Base-by-base conservation (phyloP, 2,797 vertebrate species). In the Rhodeus uyekii region DNA sequence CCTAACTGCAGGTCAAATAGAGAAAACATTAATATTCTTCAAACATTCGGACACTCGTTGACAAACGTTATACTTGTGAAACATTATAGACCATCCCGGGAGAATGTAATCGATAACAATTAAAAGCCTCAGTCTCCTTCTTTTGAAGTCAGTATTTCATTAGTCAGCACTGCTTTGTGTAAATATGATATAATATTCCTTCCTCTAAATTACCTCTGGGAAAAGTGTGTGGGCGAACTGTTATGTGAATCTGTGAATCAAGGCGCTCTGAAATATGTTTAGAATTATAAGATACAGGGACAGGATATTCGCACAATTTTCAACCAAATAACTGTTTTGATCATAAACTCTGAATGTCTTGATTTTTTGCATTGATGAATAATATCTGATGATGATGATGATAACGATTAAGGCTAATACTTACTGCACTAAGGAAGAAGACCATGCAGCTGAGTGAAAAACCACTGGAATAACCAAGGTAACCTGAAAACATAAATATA, bases 371-470 rank as follows among this genome's bases (percentile, higher is more conserved):
- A 34, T 3, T 34, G 8, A 44, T 24, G 27, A 46, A n/a, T 32
- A 32, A 44, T 44, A 68, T 72, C 69, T 18, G 13, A 61, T 61
- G 9, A 60, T 27, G 42, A 58, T 5, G 8, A 67, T 12, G 39
- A 65, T 64, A 14, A 27, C n/a, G 8, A 55, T n/a, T 19, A 68
- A 39, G 19, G 29, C 14, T 27, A 48, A 13, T 61, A 95, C 98
- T 95, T 94, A 99, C 98, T 32, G 96, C 96, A 67, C 92, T 91
- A 80, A 99, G 95, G 90, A 99, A 99, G 94, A 99, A 99, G 85
- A 96, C 96, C 98, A 99, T 99, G 90, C 98, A 99, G 93, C 96
- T 96, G 87, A 99, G 97, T 14, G 98, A 99, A 92, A 99, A 99
- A 22, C 98, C 98, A 0, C 98, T 99, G 91, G 97, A 92, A 9